Conservation (phyloP, 1,140 invertebrate genomes). For the Euborellia annulipes region DNA sequence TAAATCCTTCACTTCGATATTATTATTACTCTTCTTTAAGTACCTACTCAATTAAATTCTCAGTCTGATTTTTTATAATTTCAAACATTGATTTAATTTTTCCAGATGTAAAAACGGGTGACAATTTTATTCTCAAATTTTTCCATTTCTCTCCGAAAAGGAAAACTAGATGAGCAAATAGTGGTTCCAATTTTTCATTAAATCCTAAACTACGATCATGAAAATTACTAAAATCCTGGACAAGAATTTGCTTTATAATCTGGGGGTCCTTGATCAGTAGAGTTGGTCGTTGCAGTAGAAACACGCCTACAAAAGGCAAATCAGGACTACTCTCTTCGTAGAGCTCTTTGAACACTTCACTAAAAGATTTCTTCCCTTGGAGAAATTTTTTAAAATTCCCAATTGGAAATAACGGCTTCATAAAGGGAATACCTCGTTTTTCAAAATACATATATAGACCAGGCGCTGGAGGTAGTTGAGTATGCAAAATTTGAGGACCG, state of each 20-base stretch:
- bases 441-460: constrained; percentile 21
- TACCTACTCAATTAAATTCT: not conserved
- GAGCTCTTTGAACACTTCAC: not conserved
- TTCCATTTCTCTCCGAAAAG: constrained; percentile 27
- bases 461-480: too few species aligned
- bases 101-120: constrained; percentile 29
- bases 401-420: constrained; percentile 16
- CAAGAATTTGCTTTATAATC: too few species aligned
- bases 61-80: constrained; percentile 7
- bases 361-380: constrained; percentile 11
- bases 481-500: too few species aligned
- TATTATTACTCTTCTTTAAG: not conserved
- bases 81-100: constrained; percentile 18
- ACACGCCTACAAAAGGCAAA: too few species aligned
- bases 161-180: constrained; percentile 7
- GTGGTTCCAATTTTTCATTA: constrained; percentile 1
- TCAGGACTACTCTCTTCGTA: not conserved
- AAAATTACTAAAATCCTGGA: too few species aligned
- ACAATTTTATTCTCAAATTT: constrained; percentile 28
- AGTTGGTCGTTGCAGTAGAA: too few species aligned
- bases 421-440: constrained; percentile 15
- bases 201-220: constrained; percentile 11
- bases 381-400: constrained; percentile 9
- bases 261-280: too few species aligned
- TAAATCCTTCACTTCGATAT: constrained; percentile 8